A percentile compares a stretch with the other conserved stretches of the same genome.
phyloP scores from a whole-genome alignment of 2,113 vertebrate species.

The Pantherophis guttatus region DNA sequence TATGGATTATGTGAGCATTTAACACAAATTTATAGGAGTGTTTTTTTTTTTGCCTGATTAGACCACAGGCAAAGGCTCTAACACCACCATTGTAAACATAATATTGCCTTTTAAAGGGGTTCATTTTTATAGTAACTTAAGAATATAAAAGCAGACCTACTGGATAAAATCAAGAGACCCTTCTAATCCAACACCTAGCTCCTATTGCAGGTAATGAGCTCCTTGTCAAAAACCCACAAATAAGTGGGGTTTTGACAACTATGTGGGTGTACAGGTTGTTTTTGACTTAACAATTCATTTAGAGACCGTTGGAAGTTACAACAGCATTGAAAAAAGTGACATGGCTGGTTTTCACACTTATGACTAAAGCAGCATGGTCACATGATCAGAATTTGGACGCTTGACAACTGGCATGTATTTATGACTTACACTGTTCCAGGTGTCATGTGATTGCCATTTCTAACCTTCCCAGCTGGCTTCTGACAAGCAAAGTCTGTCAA shows the following conservation, averaged over 20 bases:
- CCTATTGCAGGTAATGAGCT: not conserved
- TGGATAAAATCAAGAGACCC: not conserved
- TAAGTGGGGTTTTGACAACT: too few relatives aligned
- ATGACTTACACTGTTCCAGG: not conserved
- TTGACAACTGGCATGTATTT: not conserved
- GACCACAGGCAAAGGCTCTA: not conserved
- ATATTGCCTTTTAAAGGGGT: not conserved
- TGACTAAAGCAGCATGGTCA: not conserved
- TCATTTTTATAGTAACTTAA: not conserved
- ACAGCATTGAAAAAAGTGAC: not conserved
- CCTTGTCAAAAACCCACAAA: not conserved
- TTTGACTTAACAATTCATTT: not conserved
- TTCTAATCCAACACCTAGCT: not conserved
- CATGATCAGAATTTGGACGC: not conserved
- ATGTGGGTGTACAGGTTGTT: not conserved
- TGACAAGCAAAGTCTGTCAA: not conserved
- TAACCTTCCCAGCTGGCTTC: not conserved
- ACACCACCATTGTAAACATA: not conserved
- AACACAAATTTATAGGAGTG: not conserved
- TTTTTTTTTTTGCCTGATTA: not conserved
- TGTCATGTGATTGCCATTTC: not conserved
- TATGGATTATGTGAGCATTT: not conserved
- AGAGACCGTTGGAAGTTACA: not conserved
- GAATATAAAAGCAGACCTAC: not conserved
- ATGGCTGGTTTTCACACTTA: not conserved